phyloP scores from a whole-genome alignment of 2,113 vertebrate species.

The Rhegmatorhina hoffmannsi region DNA sequence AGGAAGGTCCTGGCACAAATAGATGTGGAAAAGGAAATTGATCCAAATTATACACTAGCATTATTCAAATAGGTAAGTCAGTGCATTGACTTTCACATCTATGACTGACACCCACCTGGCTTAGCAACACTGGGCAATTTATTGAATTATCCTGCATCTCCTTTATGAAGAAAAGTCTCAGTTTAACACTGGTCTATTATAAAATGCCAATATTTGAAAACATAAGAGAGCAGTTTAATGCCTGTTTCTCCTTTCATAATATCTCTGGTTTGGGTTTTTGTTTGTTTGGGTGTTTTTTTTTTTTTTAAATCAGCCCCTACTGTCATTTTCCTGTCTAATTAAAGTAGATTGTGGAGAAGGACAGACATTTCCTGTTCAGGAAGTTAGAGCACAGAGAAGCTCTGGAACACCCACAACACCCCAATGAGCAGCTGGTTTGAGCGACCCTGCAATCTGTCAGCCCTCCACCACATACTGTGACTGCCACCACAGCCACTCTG shows the following conservation, averaged over 20 bases:
- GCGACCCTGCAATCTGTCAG: rapidly evolving
- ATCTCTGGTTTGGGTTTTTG: background rate
- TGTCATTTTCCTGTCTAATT: background rate
- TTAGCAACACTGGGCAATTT: background rate
- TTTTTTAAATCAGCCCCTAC: background rate
- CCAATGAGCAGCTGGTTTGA: background rate
- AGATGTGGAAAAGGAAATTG: background rate
- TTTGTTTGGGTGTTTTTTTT: background rate
- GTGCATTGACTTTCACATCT: background rate
- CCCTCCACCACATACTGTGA: rapidly evolving
- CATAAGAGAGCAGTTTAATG: background rate
- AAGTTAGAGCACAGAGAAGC: background rate
- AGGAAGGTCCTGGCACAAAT: background rate
- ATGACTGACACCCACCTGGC: background rate
- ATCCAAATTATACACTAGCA: background rate
- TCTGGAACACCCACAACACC: background rate
- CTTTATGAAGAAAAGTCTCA: background rate
- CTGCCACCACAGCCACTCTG: rapidly evolving
- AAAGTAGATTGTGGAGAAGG: background rate
- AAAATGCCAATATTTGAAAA: background rate
- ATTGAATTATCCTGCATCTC: background rate
- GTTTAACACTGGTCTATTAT: background rate
- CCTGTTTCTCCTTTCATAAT: background rate
- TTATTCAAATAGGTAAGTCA: background rate
- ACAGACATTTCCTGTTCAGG: background rate